These are phyloP conservation scores for Macrocentrus cingulum DNA, from an alignment of 1,140 invertebrate genomes.

Conservation along the genomic window DNA sequence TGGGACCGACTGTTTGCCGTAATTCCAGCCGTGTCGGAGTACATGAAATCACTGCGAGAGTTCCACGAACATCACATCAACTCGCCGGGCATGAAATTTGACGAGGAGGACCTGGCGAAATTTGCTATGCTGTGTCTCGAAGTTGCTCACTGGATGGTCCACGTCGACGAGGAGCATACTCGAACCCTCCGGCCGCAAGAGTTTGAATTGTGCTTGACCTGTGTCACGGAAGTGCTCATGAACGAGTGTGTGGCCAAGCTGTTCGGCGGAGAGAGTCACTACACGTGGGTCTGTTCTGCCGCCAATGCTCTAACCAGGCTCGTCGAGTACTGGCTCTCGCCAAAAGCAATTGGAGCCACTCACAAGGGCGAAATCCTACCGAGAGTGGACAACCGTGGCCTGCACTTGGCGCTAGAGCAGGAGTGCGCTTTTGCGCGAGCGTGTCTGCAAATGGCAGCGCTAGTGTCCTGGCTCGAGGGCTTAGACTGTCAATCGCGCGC, in stretches of 20 bases:
- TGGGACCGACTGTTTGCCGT: conserved; percentile 60
- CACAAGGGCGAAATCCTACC: conserved; percentile 40
- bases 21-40: conserved; percentile 60
- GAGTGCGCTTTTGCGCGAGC: conserved; percentile 47
- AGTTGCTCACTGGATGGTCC: conserved; percentile 53
- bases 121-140: conserved; percentile 67
- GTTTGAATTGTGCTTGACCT: conserved; percentile 47
- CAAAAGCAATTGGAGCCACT: conserved; percentile 21
- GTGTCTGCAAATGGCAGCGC: conserved; percentile 55
- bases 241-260: conserved; percentile 46
- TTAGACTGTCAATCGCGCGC: conserved; percentile 14
- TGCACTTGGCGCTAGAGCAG: conserved; percentile 46
- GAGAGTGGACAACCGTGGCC: conserved; percentile 35
- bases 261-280: conserved; percentile 43
- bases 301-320: conserved; percentile 47
- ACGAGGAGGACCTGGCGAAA: conserved; percentile 61
- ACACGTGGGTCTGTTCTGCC: conserved; percentile 58
- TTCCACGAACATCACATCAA: conserved; percentile 53
- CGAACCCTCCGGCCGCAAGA: conserved; percentile 37
- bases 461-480: conserved; percentile 60
- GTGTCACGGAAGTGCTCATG: conserved; percentile 52
- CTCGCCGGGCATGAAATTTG: conserved; percentile 41
- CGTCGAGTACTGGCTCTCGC: conserved; percentile 22
- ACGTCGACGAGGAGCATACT: conserved; percentile 28
- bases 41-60: conserved; percentile 47